phyloP scores from a whole-genome alignment of 2,888 invertebrate species.

The Leptinotarsa rubiginosa region DNA sequence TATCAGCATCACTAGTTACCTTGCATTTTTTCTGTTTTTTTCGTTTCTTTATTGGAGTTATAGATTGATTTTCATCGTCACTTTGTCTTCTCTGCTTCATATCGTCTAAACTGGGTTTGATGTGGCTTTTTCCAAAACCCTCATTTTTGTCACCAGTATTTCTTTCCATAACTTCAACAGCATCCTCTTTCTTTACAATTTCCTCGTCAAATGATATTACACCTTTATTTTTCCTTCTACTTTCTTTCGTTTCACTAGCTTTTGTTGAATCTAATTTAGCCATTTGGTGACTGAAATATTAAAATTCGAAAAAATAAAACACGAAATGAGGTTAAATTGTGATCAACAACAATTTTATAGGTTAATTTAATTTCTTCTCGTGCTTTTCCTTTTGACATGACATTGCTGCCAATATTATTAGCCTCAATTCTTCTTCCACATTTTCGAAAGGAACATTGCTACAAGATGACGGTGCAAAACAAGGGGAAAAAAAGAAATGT shows the following conservation, averaged over 20 bases:
- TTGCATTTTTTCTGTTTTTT: conserved; percentile 21
- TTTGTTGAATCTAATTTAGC: conserved; percentile 11
- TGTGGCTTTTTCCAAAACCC: neutral
- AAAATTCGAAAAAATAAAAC: too few relatives aligned
- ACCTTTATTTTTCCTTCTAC: conserved; percentile 34
- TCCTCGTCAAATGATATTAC: conserved; percentile 48
- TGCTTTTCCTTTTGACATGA: too few relatives aligned
- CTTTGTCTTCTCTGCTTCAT: conserved; percentile 3
- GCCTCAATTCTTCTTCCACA: too few relatives aligned
- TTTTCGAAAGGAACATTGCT: too few relatives aligned
- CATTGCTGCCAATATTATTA: too few relatives aligned
- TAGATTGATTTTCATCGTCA: neutral
- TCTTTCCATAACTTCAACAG: conserved; percentile 33
- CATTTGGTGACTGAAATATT: conserved; percentile 13
- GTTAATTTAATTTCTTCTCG: neutral
- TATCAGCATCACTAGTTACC: neutral
- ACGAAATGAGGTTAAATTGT: too few relatives aligned
- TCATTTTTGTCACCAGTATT: neutral
- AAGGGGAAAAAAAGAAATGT: too few relatives aligned
- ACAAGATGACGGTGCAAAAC: too few relatives aligned
- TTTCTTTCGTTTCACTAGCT: conserved; percentile 28
- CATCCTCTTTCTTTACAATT: conserved; percentile 45
- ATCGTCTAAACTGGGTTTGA: conserved; percentile 2
- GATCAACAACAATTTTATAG: too few relatives aligned
- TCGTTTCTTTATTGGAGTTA: neutral